phyloP scores from a whole-genome alignment of 1,140 invertebrate genomes.

The Globodera rostochiensis region DNA sequence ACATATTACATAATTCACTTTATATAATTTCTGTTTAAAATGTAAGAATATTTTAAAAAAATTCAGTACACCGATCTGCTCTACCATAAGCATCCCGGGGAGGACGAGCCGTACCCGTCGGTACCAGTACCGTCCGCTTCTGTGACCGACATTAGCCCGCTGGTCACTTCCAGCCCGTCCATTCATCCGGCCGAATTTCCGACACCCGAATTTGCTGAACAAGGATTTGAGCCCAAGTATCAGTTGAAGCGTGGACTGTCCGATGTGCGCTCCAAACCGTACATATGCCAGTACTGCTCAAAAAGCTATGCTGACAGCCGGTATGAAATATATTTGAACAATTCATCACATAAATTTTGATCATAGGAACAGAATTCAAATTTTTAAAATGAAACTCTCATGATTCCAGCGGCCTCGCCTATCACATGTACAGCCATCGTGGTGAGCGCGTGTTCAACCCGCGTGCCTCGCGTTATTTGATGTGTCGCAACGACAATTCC shows the following conservation, averaged over 20 bases:
- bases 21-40: too few relatives aligned
- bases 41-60: not conserved
- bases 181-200: slow-evolving; percentile 53
- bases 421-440: slow-evolving; percentile 64
- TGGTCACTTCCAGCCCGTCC: slow-evolving; percentile 29
- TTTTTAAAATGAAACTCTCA: too few relatives aligned
- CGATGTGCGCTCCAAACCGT: slow-evolving; percentile 62
- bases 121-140: slow-evolving; percentile 24
- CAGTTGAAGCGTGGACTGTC: slow-evolving; percentile 54
- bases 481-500: slow-evolving; percentile 34
- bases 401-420: slow-evolving; percentile 52
- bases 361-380: too few relatives aligned
- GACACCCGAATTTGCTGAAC: slow-evolving; percentile 54
- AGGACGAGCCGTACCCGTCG: slow-evolving; percentile 36
- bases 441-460: slow-evolving; percentile 62
- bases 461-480: slow-evolving; percentile 59
- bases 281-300: slow-evolving; percentile 65
- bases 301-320: slow-evolving; percentile 64
- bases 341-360: not conserved
- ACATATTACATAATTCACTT: too few relatives aligned
- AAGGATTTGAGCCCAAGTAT: slow-evolving; percentile 63
- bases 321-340: slow-evolving; percentile 17
- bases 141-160: not conserved
- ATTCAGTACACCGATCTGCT: slow-evolving; percentile 61
- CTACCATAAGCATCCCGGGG: slow-evolving; percentile 64